Percentiles rank a stretch among this genome's conserved stretches.
phyloP scores from a whole-genome alignment of 37 sponge, comb jelly and placozoan species.

The Spongilla lacustris region DNA sequence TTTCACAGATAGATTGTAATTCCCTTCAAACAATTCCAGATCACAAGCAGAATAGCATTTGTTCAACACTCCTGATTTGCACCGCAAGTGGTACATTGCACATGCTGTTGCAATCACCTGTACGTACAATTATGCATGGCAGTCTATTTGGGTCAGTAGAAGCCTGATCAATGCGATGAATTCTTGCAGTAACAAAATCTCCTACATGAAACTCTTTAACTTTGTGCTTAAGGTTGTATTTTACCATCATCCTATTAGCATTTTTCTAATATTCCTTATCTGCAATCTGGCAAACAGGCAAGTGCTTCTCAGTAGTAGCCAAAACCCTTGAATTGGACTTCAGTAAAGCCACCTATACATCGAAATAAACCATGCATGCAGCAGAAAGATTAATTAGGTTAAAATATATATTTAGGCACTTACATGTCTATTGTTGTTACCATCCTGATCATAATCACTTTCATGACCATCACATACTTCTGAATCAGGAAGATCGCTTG shows the following conservation, averaged over 20 bases:
- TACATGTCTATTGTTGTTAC: neutral
- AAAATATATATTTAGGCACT: neutral
- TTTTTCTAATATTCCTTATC: neutral
- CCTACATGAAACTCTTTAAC: constrained; percentile 9
- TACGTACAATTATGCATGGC: constrained; percentile 18
- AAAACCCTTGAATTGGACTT: neutral
- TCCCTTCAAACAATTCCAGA: neutral
- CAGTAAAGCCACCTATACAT: neutral
- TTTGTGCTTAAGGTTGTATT: constrained; percentile 5
- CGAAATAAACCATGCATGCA: neutral
- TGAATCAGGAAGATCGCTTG: neutral
- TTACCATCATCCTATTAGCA: constrained; percentile 19
- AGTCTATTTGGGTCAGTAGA: constrained; percentile 18
- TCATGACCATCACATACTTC: neutral
- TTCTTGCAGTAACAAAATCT: constrained; percentile 13
- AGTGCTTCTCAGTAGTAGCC: constrained; percentile 1
- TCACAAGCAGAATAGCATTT: constrained; percentile 21
- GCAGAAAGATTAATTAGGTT: neutral
- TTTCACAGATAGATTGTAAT: neutral
- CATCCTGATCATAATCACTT: neutral
- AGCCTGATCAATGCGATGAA: constrained; percentile 33
- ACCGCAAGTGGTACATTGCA: neutral
- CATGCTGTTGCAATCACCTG: constrained; percentile 16
- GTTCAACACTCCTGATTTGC: constrained; percentile 2
- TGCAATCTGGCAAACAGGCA: neutral